Percentiles rank a stretch among this genome's conserved stretches.
Evolutionary conservation across 2,797 vertebrate species (phyloP).

Genomic region (Pterois miles): DNA sequence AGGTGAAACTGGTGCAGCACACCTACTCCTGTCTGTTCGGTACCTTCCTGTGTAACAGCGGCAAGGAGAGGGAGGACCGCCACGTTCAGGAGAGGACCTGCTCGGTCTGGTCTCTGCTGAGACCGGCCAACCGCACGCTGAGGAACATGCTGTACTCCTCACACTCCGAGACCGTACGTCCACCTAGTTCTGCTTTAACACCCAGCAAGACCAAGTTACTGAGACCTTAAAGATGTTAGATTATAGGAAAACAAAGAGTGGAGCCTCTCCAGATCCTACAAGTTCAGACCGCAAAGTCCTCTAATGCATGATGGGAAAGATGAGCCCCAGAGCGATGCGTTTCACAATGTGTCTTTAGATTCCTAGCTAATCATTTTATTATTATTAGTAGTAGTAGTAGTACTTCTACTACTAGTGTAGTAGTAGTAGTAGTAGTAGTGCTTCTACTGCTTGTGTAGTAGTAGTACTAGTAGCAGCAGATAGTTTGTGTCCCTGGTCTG

Average conservation of each 20-base stretch:
- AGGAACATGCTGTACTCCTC: constrained; percentile 98
- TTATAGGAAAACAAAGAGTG: neutral
- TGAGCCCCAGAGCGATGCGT: constrained; percentile 6
- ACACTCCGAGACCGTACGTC: constrained; percentile 94
- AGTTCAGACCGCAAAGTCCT: neutral
- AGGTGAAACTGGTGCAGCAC: constrained; percentile 99
- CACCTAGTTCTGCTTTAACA: neutral
- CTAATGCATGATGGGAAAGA: constrained; percentile 10
- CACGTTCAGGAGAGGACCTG: constrained; percentile 96
- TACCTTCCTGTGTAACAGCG: constrained; percentile 98
- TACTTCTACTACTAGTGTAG: too few relatives aligned
- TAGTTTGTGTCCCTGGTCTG: too few relatives aligned
- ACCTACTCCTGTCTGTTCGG: constrained; percentile 98
- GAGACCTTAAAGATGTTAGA: neutral
- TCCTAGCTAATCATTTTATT: constrained; percentile 10
- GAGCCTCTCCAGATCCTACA: neutral
- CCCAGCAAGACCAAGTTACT: neutral
- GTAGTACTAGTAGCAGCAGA: too few relatives aligned
- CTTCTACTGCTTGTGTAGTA: too few relatives aligned
- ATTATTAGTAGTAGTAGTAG: too few relatives aligned
- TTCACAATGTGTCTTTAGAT: constrained; percentile 15
- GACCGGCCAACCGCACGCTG: constrained; percentile 93
- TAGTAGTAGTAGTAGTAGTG: too few relatives aligned
- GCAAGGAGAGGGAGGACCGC: constrained; percentile 94
- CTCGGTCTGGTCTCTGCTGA: constrained; percentile 96